Conservation (phyloP, 1,140 invertebrate genomes). For the Drosophila nikananu region DNA sequence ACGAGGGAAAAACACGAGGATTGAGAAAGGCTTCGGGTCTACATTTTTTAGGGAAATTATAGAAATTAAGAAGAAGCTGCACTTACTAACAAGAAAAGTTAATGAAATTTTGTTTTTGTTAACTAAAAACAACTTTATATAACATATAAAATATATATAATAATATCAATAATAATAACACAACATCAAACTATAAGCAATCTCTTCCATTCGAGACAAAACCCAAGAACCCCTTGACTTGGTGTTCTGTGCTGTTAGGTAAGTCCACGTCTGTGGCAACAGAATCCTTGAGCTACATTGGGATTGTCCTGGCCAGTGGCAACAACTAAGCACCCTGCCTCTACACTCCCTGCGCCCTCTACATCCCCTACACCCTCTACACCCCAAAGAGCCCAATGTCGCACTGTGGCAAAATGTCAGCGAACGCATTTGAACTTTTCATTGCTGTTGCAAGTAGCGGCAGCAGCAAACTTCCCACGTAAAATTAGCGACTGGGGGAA, state of each 20-base stretch:
- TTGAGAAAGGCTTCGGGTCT: conserved; percentile 31
- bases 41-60: background rate
- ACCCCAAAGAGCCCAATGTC: conserved; percentile 48
- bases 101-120: background rate
- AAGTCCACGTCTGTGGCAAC: conserved; percentile 28
- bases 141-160: background rate
- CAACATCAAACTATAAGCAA: background rate
- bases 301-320: conserved; percentile 32
- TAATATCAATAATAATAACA: too few species aligned
- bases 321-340: conserved; percentile 2
- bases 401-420: conserved; percentile 66
- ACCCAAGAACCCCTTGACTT: conserved; percentile 1
- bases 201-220: conserved; percentile 12
- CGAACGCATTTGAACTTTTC: conserved; percentile 78
- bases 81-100: too few species aligned
- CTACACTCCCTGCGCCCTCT: background rate
- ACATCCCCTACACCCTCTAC: background rate
- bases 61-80: background rate
- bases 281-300: conserved; percentile 67
- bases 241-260: conserved; percentile 35
- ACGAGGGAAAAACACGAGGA: conserved; percentile 19
- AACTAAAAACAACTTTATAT: too few species aligned
- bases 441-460: conserved; percentile 30
- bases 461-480: conserved; percentile 37
- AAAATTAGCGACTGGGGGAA: conserved; percentile 6